Conservation (phyloP, 2,888 invertebrate genomes). For the Aporophyla nigra region DNA sequence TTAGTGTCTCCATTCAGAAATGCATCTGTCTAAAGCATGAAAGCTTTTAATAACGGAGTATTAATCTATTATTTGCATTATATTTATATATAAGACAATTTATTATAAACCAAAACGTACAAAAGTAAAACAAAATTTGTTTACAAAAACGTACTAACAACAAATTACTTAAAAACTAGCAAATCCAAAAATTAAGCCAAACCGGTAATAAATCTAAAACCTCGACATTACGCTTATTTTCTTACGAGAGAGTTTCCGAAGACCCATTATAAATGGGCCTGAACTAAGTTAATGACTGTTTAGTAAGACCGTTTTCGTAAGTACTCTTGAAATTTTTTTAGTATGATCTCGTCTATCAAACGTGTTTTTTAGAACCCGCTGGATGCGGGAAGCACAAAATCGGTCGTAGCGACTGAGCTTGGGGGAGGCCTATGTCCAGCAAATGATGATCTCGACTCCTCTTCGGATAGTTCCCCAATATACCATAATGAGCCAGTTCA, state of each 20-base stretch:
- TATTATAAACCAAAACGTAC: neutral
- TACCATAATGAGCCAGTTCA: too few species aligned
- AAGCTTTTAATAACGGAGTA: neutral
- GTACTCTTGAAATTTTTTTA: too few species aligned
- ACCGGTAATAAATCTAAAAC: neutral
- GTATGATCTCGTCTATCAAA: too few species aligned
- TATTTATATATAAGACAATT: too few species aligned
- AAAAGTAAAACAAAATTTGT: neutral
- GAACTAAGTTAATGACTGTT: neutral
- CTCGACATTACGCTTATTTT: neutral
- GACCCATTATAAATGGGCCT: neutral
- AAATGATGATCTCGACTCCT: too few species aligned
- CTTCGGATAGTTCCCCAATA: too few species aligned
- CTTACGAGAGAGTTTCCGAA: neutral
- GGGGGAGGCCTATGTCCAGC: too few species aligned
- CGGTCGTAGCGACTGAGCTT: too few species aligned
- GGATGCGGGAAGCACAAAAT: too few species aligned
- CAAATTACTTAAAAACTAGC: neutral
- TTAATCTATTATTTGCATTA: too few species aligned
- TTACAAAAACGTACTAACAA: neutral
- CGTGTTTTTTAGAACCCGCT: too few species aligned
- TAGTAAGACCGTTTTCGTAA: too few species aligned
- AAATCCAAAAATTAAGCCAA: neutral
- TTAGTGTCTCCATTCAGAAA: neutral
- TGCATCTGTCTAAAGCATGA: neutral